Evolutionary conservation across 2,888 invertebrate genomes (phyloP).

Genomic region (Drosophila flavopinicola): DNA sequence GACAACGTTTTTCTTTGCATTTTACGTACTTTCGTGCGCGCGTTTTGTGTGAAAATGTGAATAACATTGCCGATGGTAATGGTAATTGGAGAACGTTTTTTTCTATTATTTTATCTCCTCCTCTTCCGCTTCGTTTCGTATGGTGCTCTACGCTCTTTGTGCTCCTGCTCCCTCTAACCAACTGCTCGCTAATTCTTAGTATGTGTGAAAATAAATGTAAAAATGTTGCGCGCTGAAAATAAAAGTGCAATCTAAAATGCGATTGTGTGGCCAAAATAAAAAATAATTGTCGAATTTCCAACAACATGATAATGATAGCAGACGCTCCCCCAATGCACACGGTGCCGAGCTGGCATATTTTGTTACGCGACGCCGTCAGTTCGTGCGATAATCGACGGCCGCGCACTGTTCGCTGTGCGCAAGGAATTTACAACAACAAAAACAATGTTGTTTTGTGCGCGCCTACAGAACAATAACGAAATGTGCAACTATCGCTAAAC

Average conservation of each 20-base stretch:
- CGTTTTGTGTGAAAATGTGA: slow-evolving; percentile 60
- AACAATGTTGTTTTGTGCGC: slow-evolving; percentile 53
- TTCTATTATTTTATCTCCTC: slow-evolving; percentile 79
- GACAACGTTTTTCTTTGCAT: slow-evolving; percentile 37
- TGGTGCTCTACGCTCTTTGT: slow-evolving; percentile 67
- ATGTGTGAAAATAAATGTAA: slow-evolving; percentile 39
- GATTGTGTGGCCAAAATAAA: slow-evolving; percentile 12
- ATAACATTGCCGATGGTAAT: slow-evolving; percentile 78
- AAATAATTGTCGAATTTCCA: slow-evolving; percentile 41
- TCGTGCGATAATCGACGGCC: slow-evolving; percentile 64
- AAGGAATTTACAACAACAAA: slow-evolving; percentile 77
- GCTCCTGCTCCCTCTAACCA: slow-evolving; percentile 51
- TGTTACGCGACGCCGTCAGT: slow-evolving; percentile 68
- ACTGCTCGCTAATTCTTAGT: slow-evolving; percentile 36
- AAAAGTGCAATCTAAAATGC: slow-evolving; percentile 13
- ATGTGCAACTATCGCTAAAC: slow-evolving; percentile 27
- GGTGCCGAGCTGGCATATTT: slow-evolving; percentile 80
- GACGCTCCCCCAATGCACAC: slow-evolving; percentile 68
- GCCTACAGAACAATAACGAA: slow-evolving; percentile 31
- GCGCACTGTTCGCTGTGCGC: slow-evolving; percentile 56
- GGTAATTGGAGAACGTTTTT: slow-evolving; percentile 83
- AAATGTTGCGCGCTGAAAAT: slow-evolving; percentile 9
- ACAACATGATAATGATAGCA: slow-evolving; percentile 71
- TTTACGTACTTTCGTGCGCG: slow-evolving; percentile 48
- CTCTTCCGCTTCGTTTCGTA: slow-evolving; percentile 77